phyloP scores from a whole-genome alignment of 1,140 invertebrate species.

The Berghia stephanieae region DNA sequence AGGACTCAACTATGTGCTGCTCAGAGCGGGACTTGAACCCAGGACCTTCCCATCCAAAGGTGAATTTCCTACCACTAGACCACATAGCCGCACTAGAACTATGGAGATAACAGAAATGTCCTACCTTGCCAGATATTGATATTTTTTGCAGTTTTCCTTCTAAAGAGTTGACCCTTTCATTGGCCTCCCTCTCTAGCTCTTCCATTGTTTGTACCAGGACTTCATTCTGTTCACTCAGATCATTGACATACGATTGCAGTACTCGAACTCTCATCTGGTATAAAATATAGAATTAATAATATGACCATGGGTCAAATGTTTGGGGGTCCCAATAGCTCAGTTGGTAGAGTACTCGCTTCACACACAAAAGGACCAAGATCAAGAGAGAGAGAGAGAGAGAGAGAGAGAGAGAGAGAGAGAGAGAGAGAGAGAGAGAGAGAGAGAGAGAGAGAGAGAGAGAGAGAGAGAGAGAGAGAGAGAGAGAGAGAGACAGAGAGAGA shows the following conservation, averaged over 20 bases:
- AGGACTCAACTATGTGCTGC: no score
- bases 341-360: no score
- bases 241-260: slow-evolving; percentile 64
- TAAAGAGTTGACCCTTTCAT: slow-evolving; percentile 57
- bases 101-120: no score
- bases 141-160: slow-evolving; percentile 60
- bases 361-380: no score
- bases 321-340: no score
- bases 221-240: slow-evolving; percentile 65
- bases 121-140: slow-evolving; percentile 55
- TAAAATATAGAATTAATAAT: slow-evolving; percentile 13
- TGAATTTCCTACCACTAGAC: no score
- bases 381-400: no score
- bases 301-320: neutral
- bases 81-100: no score
- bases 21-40: no score
- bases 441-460: neutral
- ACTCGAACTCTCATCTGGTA: slow-evolving; percentile 57
- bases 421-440: neutral
- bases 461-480: neutral
- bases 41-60: no score
- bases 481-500: neutral
- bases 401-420: neutral
- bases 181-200: slow-evolving; percentile 64
- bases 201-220: slow-evolving; percentile 65